Percentiles rank a stretch among this genome's conserved stretches.
Conservation (phyloP, 2,888 invertebrate genomes). For the Xestia sexstrigata region DNA sequence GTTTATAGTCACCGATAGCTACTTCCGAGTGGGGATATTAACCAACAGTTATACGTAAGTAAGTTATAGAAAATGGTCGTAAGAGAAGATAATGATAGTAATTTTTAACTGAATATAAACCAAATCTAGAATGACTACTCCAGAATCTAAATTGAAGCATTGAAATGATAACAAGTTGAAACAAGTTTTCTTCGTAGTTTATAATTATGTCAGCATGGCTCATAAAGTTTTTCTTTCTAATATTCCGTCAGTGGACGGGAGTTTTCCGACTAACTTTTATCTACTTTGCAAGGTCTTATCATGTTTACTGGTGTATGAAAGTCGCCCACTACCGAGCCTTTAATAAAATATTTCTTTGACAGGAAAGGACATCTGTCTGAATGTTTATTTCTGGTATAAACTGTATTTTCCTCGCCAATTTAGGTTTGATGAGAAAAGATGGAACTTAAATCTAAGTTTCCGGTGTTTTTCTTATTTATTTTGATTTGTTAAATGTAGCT, state of each 20-base stretch:
- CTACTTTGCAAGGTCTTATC: slow-evolving; percentile 13
- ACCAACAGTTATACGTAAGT: too few species aligned
- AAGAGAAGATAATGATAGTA: not conserved
- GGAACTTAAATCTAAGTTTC: not conserved
- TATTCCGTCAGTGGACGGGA: slow-evolving; percentile 6
- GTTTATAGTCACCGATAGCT: too few species aligned
- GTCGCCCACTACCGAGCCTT: not conserved
- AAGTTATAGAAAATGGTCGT: too few species aligned
- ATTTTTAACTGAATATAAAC: too few species aligned
- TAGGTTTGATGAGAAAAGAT: not conserved
- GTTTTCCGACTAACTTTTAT: slow-evolving; percentile 28
- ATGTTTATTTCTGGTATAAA: not conserved
- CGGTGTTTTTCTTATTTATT: not conserved
- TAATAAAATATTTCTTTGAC: not conserved
- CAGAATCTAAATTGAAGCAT: not conserved
- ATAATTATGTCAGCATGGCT: slow-evolving; percentile 23
- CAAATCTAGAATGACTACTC: not conserved
- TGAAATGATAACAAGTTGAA: slow-evolving; percentile 7
- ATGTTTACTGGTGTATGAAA: slow-evolving; percentile 17
- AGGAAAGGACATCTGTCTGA: not conserved
- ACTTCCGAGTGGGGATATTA: too few species aligned
- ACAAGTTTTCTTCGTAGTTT: slow-evolving; percentile 29
- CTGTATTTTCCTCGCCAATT: not conserved
- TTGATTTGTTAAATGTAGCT: not conserved
- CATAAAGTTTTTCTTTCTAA: slow-evolving; percentile 27